Conservation (phyloP, 2,113 vertebrate genomes). For the cattle (Bos taurus) region DNA sequence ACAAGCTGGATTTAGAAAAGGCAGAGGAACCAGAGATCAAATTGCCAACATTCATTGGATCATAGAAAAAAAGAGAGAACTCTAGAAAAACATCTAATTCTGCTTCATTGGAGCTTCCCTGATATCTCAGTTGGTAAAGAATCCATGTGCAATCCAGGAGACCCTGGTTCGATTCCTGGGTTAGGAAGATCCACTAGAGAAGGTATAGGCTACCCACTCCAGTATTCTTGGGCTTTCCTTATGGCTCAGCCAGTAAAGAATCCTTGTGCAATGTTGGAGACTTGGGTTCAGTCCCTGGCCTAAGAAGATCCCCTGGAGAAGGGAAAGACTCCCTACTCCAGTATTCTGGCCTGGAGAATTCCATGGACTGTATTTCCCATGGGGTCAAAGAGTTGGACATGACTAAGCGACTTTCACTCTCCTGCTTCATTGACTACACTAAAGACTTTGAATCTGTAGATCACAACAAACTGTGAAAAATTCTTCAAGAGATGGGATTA, state of each 20-base stretch:
- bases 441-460: background rate
- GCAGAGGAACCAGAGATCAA: background rate
- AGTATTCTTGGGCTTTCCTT: background rate
- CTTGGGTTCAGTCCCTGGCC: background rate
- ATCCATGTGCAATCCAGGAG: background rate
- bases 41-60: background rate
- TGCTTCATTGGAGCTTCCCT: background rate
- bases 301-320: background rate
- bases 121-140: background rate
- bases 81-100: background rate
- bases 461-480: background rate
- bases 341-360: background rate
- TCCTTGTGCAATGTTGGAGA: background rate
- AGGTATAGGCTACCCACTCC: background rate
- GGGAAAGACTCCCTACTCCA: background rate
- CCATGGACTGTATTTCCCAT: background rate
- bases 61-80: background rate
- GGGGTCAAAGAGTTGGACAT: background rate
- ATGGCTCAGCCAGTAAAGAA: background rate
- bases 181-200: background rate
- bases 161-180: background rate
- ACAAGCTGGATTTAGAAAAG: background rate
- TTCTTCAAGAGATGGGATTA: background rate
- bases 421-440: background rate
- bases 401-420: background rate